A percentile compares a stretch with the other conserved stretches of the same genome.
phyloP scores from a whole-genome alignment of 2,113 vertebrate genomes.

The Amphiprion percula region DNA sequence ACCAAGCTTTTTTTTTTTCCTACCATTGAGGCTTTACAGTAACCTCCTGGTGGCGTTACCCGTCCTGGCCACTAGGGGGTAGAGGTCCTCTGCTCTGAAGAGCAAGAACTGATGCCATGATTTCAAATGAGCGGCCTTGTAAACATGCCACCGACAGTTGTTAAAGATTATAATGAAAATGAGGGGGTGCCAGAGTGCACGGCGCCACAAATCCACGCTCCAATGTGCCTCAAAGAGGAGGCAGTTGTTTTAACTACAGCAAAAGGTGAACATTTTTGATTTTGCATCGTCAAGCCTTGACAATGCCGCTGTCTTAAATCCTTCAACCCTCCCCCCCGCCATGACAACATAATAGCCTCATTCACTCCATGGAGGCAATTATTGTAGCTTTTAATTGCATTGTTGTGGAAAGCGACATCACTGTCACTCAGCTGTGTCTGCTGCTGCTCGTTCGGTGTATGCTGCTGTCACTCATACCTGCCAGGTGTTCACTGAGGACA shows the following conservation, averaged over 20 bases:
- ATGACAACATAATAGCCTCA: constrained; percentile 70
- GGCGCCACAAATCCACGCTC: constrained; percentile 51
- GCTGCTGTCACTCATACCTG: constrained; percentile 60
- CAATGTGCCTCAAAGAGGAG: constrained; percentile 37
- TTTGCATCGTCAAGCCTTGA: constrained; percentile 56
- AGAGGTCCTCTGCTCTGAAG: constrained; percentile 64
- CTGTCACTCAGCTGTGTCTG: constrained; percentile 55
- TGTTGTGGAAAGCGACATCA: constrained; percentile 62
- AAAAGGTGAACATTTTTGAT: constrained; percentile 39
- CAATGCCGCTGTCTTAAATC: constrained; percentile 63
- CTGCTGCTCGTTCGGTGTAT: constrained; percentile 17
- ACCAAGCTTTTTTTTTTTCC: constrained; percentile 7
- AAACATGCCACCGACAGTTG: constrained; percentile 71
- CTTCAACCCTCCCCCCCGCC: constrained; percentile 18
- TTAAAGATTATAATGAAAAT: constrained; percentile 68
- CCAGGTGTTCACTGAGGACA: constrained; percentile 43
- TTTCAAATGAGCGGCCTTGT: constrained; percentile 71
- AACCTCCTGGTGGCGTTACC: constrained; percentile 24
- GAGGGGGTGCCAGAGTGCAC: constrained; percentile 30
- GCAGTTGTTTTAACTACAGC: constrained; percentile 15
- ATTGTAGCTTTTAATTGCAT: constrained; percentile 74
- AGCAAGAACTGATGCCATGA: constrained; percentile 48
- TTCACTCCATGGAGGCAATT: constrained; percentile 57
- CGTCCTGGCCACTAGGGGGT: constrained; percentile 76
- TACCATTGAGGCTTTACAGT: constrained; percentile 28